A percentile compares a stretch with the other conserved stretches of the same genome.
phyloP scores from a whole-genome alignment of 2,888 invertebrate genomes.

The Slavum lentiscoides region DNA sequence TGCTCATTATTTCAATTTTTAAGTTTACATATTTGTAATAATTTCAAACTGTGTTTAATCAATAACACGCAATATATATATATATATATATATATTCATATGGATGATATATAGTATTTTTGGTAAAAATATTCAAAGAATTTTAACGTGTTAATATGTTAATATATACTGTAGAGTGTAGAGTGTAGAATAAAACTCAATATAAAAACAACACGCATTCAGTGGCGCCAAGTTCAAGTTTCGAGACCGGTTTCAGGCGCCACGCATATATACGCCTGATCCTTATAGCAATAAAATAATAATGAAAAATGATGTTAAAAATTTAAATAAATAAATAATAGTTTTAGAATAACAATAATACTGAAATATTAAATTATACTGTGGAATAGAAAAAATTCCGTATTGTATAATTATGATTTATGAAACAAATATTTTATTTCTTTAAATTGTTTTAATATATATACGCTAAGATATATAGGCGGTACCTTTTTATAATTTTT shows the following conservation, averaged over 20 bases:
- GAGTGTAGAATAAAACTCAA: conserved; percentile 27
- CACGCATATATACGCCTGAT: conserved; percentile 12
- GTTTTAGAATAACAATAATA: conserved; percentile 5
- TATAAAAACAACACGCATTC: conserved; percentile 42
- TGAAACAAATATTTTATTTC: too few species aligned
- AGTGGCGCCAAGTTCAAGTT: conserved; percentile 53
- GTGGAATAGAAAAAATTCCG: background rate
- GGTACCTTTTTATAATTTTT: too few species aligned
- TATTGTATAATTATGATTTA: too few species aligned
- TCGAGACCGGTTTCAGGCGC: conserved; percentile 51
- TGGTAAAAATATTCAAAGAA: conserved; percentile 17
- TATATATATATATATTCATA: too few species aligned
- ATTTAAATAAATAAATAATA: background rate
- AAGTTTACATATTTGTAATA: too few species aligned
- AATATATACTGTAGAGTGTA: background rate
- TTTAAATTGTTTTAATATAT: too few species aligned
- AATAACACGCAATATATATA: too few species aligned
- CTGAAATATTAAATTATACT: background rate
- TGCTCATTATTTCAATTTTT: too few species aligned
- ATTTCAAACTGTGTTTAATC: too few species aligned
- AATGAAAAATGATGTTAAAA: conserved; percentile 29
- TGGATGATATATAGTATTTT: background rate
- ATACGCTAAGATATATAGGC: too few species aligned
- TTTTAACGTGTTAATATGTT: conserved; percentile 15
- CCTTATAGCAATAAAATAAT: conserved; percentile 28